Evolutionary conservation across 2,797 vertebrate genomes (phyloP), one percentile per base, ranked within the genome.

Genomic region (Parambassis ranga): DNA sequence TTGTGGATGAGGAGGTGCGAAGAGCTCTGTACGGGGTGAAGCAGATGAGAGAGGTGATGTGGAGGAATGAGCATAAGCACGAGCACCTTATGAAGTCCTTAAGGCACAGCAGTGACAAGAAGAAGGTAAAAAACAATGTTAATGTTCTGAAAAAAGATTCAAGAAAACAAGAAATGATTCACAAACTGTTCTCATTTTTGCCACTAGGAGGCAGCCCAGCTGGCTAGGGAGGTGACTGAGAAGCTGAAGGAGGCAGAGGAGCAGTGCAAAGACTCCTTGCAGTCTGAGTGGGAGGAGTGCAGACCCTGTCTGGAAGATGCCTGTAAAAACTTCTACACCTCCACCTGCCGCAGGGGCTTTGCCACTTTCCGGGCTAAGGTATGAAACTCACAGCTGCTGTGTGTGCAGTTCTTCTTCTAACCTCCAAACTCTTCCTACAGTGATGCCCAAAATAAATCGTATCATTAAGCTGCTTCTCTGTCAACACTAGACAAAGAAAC

Each of bases 21-120:
- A 93, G 87, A 67, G 95, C 96, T 37, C 89, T 98, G 75, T 90
- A 90, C 6, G 96, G 95, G 26, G 88, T 96, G 65, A 96, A 93
- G 77, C 91, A 96, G 88, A 97, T 98, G 92, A 96, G 92, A 92
- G 92, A 94, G 59, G 86, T 93, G 84, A 95, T 96, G 95, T 90
- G 91, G 87, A 94, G 53, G 83, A 97, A 96, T 7, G 91, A 89
- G 86, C 91, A 93, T 75, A 96, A 97, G 60, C 95, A 98, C 0
- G 37, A 86, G 43, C 89, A 92, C 49, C 91, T 98, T 47, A 94
- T 97, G 93, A 93, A 88, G 81, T 95, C 94, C 5, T 85, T 98
- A 61, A 92, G 71, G 65, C 93, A 93, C 86, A 96, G 94, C 71
- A 89, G 84, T 14, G 91, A 94, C 51, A 95, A 96, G 84, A 96